These are phyloP conservation scores for Scortum barcoo DNA, from an alignment of 2,113 vertebrate genomes.

Conservation along the genomic window DNA sequence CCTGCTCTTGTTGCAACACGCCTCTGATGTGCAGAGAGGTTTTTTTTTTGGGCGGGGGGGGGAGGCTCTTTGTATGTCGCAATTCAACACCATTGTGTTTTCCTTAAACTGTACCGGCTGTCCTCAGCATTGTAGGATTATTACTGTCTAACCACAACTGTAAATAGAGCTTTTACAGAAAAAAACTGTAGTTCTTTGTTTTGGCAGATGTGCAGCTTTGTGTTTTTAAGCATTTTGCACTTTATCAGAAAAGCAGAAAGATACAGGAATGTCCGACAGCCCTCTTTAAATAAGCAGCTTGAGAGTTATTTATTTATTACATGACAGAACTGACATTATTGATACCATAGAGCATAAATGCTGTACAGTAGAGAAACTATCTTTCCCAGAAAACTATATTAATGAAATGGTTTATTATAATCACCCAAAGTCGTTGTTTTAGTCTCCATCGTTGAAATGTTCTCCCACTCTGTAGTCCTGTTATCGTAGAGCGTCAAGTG, in stretches of 20 bases:
- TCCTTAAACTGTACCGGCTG: background rate
- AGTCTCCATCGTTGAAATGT: conserved; percentile 17
- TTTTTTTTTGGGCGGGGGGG: background rate
- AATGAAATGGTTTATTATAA: conserved; percentile 36
- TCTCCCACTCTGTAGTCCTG: background rate
- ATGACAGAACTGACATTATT: conserved; percentile 23
- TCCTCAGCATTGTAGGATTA: conserved; percentile 1
- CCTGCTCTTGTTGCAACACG: conserved; percentile 17
- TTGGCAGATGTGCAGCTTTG: conserved; percentile 47
- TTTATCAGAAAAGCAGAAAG: conserved; percentile 57
- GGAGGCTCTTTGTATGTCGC: background rate
- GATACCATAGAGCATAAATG: conserved; percentile 16
- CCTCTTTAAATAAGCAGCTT: conserved; percentile 12
- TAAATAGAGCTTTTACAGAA: conserved; percentile 32
- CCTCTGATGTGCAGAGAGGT: conserved; percentile 24
- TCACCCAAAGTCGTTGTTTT: conserved; percentile 24
- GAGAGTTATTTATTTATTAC: conserved; percentile 40
- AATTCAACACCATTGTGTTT: background rate
- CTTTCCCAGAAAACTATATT: conserved; percentile 39
- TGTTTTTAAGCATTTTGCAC: conserved; percentile 65
- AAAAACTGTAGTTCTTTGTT: background rate
- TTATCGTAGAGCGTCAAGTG: conserved; percentile 20
- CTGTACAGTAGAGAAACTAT: conserved; percentile 55
- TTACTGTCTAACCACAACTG: conserved; percentile 16
- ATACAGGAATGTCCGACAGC: conserved; percentile 42